Evolutionary conservation across 2,888 invertebrate genomes (phyloP), one percentile per base, ranked within the genome.

Genomic region (Tipula unca): DNA sequence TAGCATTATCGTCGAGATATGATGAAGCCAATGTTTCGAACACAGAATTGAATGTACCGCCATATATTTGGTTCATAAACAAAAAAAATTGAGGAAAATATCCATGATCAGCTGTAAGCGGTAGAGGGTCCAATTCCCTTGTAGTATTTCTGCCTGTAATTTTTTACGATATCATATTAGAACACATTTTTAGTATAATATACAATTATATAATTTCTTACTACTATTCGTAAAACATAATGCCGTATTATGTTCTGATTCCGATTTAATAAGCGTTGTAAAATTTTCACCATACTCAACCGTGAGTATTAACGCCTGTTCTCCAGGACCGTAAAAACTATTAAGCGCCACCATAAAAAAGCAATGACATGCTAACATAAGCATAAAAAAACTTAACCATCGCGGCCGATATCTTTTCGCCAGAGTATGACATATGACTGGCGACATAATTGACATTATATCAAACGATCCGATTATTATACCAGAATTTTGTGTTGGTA

Each of bases 361-460:
- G 25, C 83, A 83, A n/a, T 32, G 35, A 4, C 4, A 83, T 5
- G 83, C 83, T 6, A 83, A 8, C 32, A 35, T 32, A n/a, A 83
- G 35, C 35, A 35, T 32, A 17, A 35, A 83, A 32, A 83, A 29
- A 4, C n/a, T 17, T 17, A 83, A 8, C 83, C 83, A 83, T n/a
- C 83, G 83, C 1, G 83, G 83, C 8, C 83, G 83, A 83, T 10
- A 17, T 2, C 17, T 29, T 5, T 83, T 83, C 17, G 83, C 29
- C 10, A 83, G 17, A 1, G 4, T 32, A n/a, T 83, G 35, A 17
- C 83, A 32, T 32, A 83, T 32, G 1, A 32, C 17, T n/a, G 83
- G 83, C 6, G 32, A 32, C 3, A 83, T 32, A 83, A 83, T 32
- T 83, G 83, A 29, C 32, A 35, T 32, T 88, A 94, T 92, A 6